phyloP scores from a whole-genome alignment of 1,140 invertebrate species.

The Eumaeus atala region DNA sequence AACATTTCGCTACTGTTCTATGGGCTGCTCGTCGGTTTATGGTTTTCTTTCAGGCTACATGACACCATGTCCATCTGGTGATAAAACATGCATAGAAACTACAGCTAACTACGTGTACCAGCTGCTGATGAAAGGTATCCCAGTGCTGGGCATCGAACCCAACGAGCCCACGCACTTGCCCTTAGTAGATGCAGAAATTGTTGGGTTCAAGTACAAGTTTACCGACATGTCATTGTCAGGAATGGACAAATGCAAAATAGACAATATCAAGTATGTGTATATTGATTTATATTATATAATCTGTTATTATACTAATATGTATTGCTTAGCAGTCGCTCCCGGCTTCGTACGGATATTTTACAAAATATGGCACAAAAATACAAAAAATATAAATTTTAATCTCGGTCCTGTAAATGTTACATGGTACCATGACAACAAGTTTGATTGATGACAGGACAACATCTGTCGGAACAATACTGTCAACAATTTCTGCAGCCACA shows the following conservation, averaged over 20 bases:
- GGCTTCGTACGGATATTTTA: no score
- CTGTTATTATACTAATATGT: neutral
- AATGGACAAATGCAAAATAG: neutral
- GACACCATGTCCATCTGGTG: neutral
- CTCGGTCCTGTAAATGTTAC: no score
- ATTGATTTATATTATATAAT: neutral
- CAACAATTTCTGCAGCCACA: no score
- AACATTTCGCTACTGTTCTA: neutral
- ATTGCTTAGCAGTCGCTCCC: neutral
- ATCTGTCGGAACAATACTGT: no score
- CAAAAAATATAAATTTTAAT: no score
- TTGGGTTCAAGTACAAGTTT: neutral
- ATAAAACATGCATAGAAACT: neutral
- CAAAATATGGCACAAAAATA: no score
- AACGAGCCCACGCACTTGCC: neutral
- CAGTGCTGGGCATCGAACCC: neutral
- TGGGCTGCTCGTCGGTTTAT: no score
- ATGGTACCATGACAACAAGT: no score
- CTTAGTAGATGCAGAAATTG: neutral
- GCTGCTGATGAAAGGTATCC: neutral
- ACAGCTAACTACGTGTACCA: neutral
- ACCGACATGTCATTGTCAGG: neutral
- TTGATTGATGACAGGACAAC: no score
- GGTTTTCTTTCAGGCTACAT: slow-evolving; percentile 2
- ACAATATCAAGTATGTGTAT: neutral